These are phyloP conservation scores for Triplophysa siluroides DNA, from an alignment of 2,113 vertebrate species.

Conservation along the genomic window DNA sequence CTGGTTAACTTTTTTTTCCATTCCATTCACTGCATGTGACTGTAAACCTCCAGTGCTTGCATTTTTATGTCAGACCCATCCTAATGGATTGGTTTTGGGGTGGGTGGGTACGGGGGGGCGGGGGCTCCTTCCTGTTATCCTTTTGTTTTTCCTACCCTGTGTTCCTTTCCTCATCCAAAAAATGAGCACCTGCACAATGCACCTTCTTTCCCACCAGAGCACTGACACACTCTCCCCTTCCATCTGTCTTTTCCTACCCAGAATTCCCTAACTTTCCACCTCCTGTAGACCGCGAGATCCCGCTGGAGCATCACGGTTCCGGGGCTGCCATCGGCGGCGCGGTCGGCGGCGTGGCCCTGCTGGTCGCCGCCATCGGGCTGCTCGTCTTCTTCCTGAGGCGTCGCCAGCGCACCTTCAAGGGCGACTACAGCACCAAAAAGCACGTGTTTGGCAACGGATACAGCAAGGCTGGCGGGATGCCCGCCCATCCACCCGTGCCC, in stretches of 20 bases:
- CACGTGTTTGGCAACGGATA: slow-evolving; percentile 97
- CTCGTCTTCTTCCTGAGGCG: slow-evolving; percentile 89
- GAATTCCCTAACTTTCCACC: slow-evolving; percentile 88
- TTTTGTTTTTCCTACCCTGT: slow-evolving; percentile 76
- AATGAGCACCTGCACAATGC: slow-evolving; percentile 71
- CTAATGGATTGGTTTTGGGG: slow-evolving; percentile 26
- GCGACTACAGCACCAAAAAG: slow-evolving; percentile 99
- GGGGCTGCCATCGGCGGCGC: slow-evolving; percentile 86
- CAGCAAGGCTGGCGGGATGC: slow-evolving; percentile 87
- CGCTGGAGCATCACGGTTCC: slow-evolving; percentile 70
- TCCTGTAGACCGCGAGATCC: slow-evolving; percentile 68
- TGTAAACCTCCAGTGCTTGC: slow-evolving; percentile 11
- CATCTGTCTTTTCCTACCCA: slow-evolving; percentile 99
- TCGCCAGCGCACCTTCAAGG: slow-evolving; percentile 98
- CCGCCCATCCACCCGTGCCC: slow-evolving; percentile 85
- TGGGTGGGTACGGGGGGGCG: slow-evolving; percentile 28
- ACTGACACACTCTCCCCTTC: slow-evolving; percentile 94
- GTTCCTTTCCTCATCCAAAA: slow-evolving; percentile 60
- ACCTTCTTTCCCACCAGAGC: slow-evolving; percentile 79
- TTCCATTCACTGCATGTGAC: slow-evolving; percentile 24
- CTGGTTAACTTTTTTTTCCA: background rate
- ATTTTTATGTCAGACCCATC: slow-evolving; percentile 31
- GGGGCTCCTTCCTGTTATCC: slow-evolving; percentile 51
- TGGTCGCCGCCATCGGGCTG: slow-evolving; percentile 81
- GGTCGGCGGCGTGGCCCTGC: slow-evolving; percentile 85